Conservation (phyloP, 2,113 vertebrate genomes). For the Gavialis gangeticus region DNA sequence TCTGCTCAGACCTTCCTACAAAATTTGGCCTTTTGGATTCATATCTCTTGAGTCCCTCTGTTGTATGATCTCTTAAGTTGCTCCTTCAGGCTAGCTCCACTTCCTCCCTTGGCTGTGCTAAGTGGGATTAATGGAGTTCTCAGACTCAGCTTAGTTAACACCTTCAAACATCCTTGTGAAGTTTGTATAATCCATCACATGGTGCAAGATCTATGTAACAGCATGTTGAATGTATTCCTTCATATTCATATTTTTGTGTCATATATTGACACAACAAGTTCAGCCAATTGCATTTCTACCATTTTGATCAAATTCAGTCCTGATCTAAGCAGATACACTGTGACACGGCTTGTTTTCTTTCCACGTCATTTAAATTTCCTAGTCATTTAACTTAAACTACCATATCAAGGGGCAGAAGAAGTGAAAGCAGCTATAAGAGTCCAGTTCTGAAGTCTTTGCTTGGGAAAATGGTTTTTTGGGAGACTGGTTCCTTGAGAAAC, state of each 20-base stretch:
- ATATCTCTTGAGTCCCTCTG: not conserved
- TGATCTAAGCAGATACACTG: not conserved
- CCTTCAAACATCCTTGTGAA: not conserved
- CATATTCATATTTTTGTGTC: not conserved
- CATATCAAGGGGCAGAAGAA: not conserved
- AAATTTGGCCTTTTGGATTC: not conserved
- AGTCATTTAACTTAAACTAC: not conserved
- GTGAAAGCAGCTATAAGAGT: not conserved
- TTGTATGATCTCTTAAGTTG: not conserved
- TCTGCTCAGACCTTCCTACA: too few relatives aligned
- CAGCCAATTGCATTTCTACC: not conserved
- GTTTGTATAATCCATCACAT: accelerated
- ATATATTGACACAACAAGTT: accelerated
- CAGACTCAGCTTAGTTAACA: accelerated
- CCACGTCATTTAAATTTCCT: not conserved
- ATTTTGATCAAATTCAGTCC: not conserved
- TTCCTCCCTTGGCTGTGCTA: not conserved
- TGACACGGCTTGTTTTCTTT: not conserved
- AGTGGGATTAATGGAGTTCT: not conserved
- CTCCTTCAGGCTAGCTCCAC: not conserved
- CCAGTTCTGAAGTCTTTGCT: not conserved
- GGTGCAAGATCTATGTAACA: not conserved
- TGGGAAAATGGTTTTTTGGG: not conserved
- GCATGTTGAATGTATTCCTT: not conserved
- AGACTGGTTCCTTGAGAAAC: not conserved